Evolutionary conservation across 2,888 invertebrate species (phyloP).

Genomic region (Agonopterix heracliana): DNA sequence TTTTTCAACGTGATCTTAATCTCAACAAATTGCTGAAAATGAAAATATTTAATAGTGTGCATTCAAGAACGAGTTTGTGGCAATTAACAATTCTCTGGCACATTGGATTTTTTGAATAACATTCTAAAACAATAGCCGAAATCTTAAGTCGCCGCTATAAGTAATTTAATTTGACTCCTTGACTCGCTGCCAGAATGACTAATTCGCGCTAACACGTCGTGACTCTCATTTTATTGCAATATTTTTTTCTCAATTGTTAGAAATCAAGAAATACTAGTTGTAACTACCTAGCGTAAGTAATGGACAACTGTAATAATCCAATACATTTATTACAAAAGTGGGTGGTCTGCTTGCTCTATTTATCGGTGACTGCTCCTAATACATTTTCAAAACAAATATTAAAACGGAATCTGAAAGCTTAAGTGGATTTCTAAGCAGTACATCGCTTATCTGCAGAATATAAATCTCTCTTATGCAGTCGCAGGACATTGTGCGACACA

Average conservation of each 20-base stretch:
- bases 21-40: slow-evolving; percentile 66
- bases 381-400: not conserved
- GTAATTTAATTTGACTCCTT: slow-evolving; percentile 60
- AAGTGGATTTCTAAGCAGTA: too few relatives aligned
- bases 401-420: too few relatives aligned
- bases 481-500: not conserved
- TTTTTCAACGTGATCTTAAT: slow-evolving; percentile 63
- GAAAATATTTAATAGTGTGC: slow-evolving; percentile 52
- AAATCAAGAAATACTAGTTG: slow-evolving; percentile 20
- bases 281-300: slow-evolving; percentile 3
- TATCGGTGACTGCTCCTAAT: not conserved
- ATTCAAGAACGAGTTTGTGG: slow-evolving; percentile 42
- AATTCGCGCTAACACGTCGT: slow-evolving; percentile 52
- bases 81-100: slow-evolving; percentile 20
- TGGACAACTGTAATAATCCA: slow-evolving; percentile 8
- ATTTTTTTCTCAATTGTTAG: slow-evolving; percentile 48
- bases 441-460: too few relatives aligned
- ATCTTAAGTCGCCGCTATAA: slow-evolving; percentile 44
- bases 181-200: slow-evolving; percentile 69
- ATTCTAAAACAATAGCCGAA: slow-evolving; percentile 58
- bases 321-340: slow-evolving; percentile 7
- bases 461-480: too few relatives aligned
- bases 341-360: slow-evolving; percentile 3
- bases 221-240: slow-evolving; percentile 52
- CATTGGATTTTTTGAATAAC: slow-evolving; percentile 42